phyloP scores from a whole-genome alignment of 2,888 invertebrate species.

The Nymphalis urticae region DNA sequence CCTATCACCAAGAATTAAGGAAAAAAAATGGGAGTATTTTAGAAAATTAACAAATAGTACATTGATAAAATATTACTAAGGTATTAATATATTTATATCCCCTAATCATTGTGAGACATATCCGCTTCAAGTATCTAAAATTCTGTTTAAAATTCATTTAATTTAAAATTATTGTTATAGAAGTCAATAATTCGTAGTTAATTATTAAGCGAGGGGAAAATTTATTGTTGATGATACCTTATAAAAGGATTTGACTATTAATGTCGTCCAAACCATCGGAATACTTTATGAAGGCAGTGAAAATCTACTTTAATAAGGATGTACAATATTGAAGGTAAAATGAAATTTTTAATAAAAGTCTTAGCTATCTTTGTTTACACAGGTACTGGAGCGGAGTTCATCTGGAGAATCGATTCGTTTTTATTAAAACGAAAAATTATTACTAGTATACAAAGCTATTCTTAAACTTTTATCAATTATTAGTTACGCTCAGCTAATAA shows the following conservation, averaged over 20 bases:
- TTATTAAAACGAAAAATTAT: slow-evolving; percentile 5
- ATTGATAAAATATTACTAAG: neutral
- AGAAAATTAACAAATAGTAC: no score
- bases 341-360: slow-evolving; percentile 31
- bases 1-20: no score
- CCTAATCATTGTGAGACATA: neutral
- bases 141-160: slow-evolving; percentile 25
- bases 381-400: slow-evolving; percentile 10
- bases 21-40: no score
- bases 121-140: slow-evolving; percentile 5
- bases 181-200: slow-evolving; percentile 34
- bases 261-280: slow-evolving; percentile 18
- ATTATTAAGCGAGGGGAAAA: slow-evolving; percentile 25
- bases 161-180: slow-evolving; percentile 41
- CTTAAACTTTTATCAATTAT: no score
- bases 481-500: no score
- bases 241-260: slow-evolving; percentile 17
- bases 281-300: slow-evolving; percentile 27
- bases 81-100: neutral
- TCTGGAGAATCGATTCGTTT: slow-evolving; percentile 19
- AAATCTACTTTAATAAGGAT: slow-evolving; percentile 31
- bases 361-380: slow-evolving; percentile 19
- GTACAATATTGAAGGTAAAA: slow-evolving; percentile 21
- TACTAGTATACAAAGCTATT: neutral
- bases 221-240: slow-evolving; percentile 27